Base-by-base conservation (phyloP, 2,888 invertebrate species). In the Pachydiplax longipennis region DNA sequence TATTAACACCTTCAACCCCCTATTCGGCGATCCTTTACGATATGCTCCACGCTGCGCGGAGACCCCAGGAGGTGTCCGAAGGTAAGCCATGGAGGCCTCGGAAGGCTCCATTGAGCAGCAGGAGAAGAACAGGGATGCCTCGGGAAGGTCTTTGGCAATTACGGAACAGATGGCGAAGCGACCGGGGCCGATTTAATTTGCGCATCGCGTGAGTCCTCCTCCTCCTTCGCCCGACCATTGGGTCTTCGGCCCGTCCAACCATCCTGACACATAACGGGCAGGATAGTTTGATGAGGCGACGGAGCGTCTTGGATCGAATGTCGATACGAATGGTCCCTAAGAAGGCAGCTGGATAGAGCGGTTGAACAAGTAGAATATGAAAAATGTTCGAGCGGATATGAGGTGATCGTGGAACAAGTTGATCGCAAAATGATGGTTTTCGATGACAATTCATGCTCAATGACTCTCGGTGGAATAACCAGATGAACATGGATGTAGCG, bases 81-180 rank as follows among this genome's bases (percentile, higher is more conserved):
- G 73, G 73, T 31, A 0, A n/a, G 65, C 65, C 65, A 10, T 4
- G 65, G 65, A 25, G 65, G 31, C 53, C 25, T 6, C 73, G 10
- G 73, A 73, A 31, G 73, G 73, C 13, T 73, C 73, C 25, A 73
- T 31, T 73, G 73, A 73, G 65, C n/a, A 65, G 65, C n/a, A 65
- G 65, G 65, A 65, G 65, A 65, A 65, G 12, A 65, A 65, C 65
- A 15, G 25, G 73, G 73, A 73, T 73, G 25, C 31, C 22, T 87
- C 61, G 3, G 37, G 35, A 58, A 58, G 35, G 37, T 22, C 83
- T 48, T 18, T 18, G 37, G 61, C 87, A 87, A 87, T 87, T 87
- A 87, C 40, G 65, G 87, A 87, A 87, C 65, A 87, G 87, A 65
- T 65, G 87, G 87, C 65, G n/a, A 87, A 61, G 58, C 31, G 58